These are phyloP conservation scores for Drosophila pseudotalamancana DNA, from an alignment of 2,888 invertebrate species.

Conservation along the genomic window DNA sequence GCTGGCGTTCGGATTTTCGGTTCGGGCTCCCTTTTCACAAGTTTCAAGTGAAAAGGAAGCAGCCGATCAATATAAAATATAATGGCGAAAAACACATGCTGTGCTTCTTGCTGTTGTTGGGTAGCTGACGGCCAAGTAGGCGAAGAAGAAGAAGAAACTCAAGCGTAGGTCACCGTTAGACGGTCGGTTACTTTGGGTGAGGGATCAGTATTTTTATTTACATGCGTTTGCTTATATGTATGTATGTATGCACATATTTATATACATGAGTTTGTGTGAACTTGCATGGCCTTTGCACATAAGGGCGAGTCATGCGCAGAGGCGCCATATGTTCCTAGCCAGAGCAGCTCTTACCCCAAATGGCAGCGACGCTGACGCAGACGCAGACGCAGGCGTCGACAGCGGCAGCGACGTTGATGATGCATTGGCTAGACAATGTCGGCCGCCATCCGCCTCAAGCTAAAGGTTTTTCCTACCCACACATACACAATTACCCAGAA, in stretches of 20 bases:
- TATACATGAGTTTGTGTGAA: background rate
- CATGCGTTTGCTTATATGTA: conserved; percentile 25
- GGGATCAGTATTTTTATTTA: conserved; percentile 71
- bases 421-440: conserved; percentile 61
- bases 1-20: conserved; percentile 39
- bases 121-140: conserved; percentile 7
- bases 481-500: conserved; percentile 29
- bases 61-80: conserved; percentile 62
- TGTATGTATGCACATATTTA: background rate
- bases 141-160: conserved; percentile 33
- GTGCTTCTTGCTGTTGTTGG: conserved; percentile 4
- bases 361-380: conserved; percentile 2
- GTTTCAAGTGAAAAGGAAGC: conserved; percentile 48
- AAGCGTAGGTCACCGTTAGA: conserved; percentile 63
- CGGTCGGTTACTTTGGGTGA: conserved; percentile 42
- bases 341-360: conserved; percentile 60
- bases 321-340: conserved; percentile 53
- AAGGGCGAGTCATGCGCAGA: conserved; percentile 67
- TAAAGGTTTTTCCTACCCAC: conserved; percentile 65
- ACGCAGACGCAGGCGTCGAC: conserved; percentile 3
- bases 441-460: conserved; percentile 24
- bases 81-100: conserved; percentile 53
- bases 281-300: conserved; percentile 34
- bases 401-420: conserved; percentile 33
- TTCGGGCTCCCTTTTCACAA: conserved; percentile 52